These are phyloP conservation scores for Myopa testacea DNA, from an alignment of 2,888 invertebrate genomes.

Conservation along the genomic window DNA sequence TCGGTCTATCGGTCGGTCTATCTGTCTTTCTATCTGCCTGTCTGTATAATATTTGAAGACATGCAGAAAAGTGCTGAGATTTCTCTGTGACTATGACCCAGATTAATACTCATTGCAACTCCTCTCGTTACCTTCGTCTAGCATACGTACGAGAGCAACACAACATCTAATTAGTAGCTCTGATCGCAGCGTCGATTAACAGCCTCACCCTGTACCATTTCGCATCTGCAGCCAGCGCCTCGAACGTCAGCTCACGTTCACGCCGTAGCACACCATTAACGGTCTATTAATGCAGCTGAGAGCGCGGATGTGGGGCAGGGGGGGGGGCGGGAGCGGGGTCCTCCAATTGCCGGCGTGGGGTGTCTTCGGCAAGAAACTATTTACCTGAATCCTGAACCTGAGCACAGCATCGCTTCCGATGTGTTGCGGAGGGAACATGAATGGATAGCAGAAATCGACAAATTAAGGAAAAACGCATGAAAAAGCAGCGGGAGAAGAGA, in stretches of 20 bases:
- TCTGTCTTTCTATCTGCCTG: too few species aligned
- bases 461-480: not conserved
- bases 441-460: not conserved
- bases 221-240: not conserved
- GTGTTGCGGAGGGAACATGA: not conserved
- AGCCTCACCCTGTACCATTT: not conserved
- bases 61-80: too few species aligned
- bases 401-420: not conserved
- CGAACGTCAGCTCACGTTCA: conserved; percentile 52
- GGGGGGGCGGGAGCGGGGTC: not conserved
- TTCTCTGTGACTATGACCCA: too few species aligned
- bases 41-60: too few species aligned
- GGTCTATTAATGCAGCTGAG: conserved; percentile 52
- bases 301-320: not conserved
- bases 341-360: not conserved
- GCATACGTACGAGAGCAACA: too few species aligned
- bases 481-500: not conserved
- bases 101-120: too few species aligned
- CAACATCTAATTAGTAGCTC: not conserved
- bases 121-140: too few species aligned
- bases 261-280: conserved; percentile 50
- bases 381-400: not conserved
- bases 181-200: not conserved
- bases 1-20: too few species aligned
- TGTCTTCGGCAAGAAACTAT: not conserved